Evolutionary conservation across 2,888 invertebrate species (phyloP), one percentile per base, ranked within the genome.

Genomic region (Sericinus montela): DNA sequence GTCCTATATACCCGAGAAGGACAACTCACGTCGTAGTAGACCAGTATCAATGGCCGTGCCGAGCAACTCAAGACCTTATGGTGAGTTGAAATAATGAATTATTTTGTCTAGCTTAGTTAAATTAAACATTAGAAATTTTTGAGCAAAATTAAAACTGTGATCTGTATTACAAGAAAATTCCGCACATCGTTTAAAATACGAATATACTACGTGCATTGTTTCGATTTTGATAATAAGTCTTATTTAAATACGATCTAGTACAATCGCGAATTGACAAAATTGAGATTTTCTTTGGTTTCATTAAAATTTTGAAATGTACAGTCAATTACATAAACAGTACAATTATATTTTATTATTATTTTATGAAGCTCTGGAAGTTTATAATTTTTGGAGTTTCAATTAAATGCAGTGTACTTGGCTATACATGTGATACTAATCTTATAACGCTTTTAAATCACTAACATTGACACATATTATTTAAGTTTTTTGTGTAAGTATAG

Each of bases 1-100:
- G 19, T 95, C 95, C 58, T 93, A 94, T 70, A 92, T 91, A 6
- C 88, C 88, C 0, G 88, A 89, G 50, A 87, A 88, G 57, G 88
- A 87, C 37, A 82, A 76, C 45, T 80, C 90, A 0, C 63, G 83
- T 1, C 69, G 89, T 38, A 71, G 71, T 1, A 65, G 89, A 0
- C 89, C 89, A 0, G 63, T 87, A 6, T 88, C 88, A 1, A 80
- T 87, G 79, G 89, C 83, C 0, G 73, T 83, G 56, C 80, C 85
- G 19, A 72, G 69, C 63, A 84, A 81, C 58, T 62, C 66, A 1
- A 65, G 84, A 47, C 69, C 68, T 50, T 87, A 81, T 64, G 85
- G 85, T 85, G 57, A 72, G 78, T 53, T n/a, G 14, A 0, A 5
- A 16, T 48, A 43, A 40, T 10, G n/a, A 19, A 14, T 15, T 10